phyloP scores from a whole-genome alignment of 2,888 invertebrate genomes.

The Drosophila seclusa region DNA sequence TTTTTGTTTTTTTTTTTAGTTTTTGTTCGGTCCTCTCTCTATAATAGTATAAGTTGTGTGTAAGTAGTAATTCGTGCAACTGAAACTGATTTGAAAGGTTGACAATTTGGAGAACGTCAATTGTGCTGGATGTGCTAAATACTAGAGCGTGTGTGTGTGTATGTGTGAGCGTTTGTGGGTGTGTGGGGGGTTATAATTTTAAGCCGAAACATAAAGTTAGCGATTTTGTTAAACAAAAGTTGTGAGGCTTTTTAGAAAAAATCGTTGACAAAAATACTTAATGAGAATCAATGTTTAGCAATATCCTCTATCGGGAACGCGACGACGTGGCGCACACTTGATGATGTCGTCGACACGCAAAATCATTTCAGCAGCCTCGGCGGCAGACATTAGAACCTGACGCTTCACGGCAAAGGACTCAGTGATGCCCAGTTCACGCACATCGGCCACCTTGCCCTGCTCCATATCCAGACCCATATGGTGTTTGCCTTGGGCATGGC shows the following conservation, averaged over 20 bases:
- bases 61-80: slow-evolving; percentile 31
- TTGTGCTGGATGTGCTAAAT: slow-evolving; percentile 23
- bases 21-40: slow-evolving; percentile 46
- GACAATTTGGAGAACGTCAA: slow-evolving; percentile 39
- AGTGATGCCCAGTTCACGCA: slow-evolving; percentile 95
- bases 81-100: slow-evolving; percentile 40
- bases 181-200: slow-evolving; percentile 40
- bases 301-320: slow-evolving; percentile 92
- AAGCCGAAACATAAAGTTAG: slow-evolving; percentile 69
- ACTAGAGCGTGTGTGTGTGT: slow-evolving; percentile 25
- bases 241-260: slow-evolving; percentile 58
- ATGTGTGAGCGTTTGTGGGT: slow-evolving; percentile 24
- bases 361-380: slow-evolving; percentile 99
- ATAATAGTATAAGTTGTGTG: slow-evolving; percentile 44
- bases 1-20: slow-evolving; percentile 19
- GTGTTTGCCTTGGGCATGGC: slow-evolving; percentile 93
- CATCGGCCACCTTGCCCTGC: slow-evolving; percentile 93
- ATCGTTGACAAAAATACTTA: slow-evolving; percentile 74
- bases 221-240: slow-evolving; percentile 67
- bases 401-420: slow-evolving; percentile 99
- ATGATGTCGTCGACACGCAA: slow-evolving; percentile 99
- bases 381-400: slow-evolving; percentile 96
- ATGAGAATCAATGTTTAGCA: slow-evolving; percentile 72
- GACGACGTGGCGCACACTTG: slow-evolving; percentile 94
- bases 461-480: slow-evolving; percentile 92